These are phyloP conservation scores for Triplophysa rosa DNA, from an alignment of 2,113 vertebrate species.

Conservation along the genomic window DNA sequence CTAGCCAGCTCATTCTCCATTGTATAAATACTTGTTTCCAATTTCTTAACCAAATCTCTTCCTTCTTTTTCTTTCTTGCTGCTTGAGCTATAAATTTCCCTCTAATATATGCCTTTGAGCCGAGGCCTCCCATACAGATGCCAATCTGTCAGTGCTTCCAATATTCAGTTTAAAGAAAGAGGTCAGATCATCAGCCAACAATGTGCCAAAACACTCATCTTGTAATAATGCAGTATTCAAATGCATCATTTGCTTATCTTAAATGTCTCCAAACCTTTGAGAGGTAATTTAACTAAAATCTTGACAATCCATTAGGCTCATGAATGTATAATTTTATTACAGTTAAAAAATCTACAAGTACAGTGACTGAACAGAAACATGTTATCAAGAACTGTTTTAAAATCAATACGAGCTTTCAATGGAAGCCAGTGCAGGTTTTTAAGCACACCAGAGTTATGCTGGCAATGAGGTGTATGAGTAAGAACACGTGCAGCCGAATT, in stretches of 20 bases:
- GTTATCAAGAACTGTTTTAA: background rate
- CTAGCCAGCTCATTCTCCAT: background rate
- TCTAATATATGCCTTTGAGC: slow-evolving; percentile 28
- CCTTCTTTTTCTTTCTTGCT: slow-evolving; percentile 21
- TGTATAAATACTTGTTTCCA: slow-evolving; percentile 8
- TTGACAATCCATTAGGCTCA: too few species aligned
- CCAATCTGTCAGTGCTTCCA: background rate
- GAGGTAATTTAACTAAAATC: too few species aligned
- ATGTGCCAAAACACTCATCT: too few species aligned
- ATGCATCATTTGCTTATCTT: too few species aligned
- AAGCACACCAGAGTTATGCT: too few species aligned
- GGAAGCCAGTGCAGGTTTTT: too few species aligned
- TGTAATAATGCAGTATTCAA: too few species aligned
- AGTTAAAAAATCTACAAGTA: background rate
- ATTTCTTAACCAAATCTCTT: background rate
- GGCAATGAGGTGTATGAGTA: too few species aligned
- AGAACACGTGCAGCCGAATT: too few species aligned
- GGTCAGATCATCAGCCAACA: slow-evolving; percentile 29
- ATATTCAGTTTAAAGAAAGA: slow-evolving; percentile 29
- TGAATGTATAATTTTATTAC: background rate
- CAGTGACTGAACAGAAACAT: background rate
- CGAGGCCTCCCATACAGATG: slow-evolving; percentile 2
- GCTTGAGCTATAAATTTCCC: slow-evolving; percentile 1
- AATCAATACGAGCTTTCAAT: too few species aligned
- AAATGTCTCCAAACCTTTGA: too few species aligned